These are phyloP conservation scores for Seira ritae DNA, from an alignment of 2,888 invertebrate genomes.

Conservation along the genomic window DNA sequence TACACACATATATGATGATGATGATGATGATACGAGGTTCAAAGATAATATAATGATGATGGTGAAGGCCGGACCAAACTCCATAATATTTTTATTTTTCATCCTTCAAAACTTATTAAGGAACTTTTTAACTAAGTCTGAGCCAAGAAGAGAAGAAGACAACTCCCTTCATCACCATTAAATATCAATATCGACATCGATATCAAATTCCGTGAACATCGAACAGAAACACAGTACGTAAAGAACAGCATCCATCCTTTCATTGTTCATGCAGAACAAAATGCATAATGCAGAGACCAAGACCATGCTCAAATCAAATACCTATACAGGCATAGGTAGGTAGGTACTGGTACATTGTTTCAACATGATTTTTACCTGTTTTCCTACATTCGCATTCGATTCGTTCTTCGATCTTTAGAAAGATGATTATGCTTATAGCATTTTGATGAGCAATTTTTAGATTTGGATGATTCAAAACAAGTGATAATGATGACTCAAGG, in stretches of 20 bases:
- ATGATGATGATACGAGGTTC: constrained; percentile 17
- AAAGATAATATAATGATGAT: too few relatives aligned
- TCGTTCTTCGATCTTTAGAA: too few relatives aligned
- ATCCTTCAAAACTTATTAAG: constrained; percentile 4
- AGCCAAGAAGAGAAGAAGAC: constrained; percentile 40
- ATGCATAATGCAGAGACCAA: too few relatives aligned
- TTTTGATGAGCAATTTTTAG: constrained; percentile 52
- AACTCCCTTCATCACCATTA: constrained; percentile 57
- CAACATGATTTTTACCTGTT: too few relatives aligned
- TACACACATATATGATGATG: too few relatives aligned
- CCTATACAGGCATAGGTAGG: too few relatives aligned
- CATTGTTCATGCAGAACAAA: too few relatives aligned
- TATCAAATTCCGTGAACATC: too few relatives aligned
- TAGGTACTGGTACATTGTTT: too few relatives aligned
- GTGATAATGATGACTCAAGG: constrained; percentile 49
- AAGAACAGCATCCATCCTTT: neutral
- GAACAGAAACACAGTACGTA: too few relatives aligned
- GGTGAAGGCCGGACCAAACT: neutral
- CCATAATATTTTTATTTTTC: neutral
- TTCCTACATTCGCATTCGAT: too few relatives aligned
- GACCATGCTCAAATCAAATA: too few relatives aligned
- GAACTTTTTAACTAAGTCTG: constrained; percentile 27
- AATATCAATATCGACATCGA: constrained; percentile 7
- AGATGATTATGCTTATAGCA: constrained; percentile 46
- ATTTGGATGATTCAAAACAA: constrained; percentile 37